phyloP scores from a whole-genome alignment of 2,113 vertebrate genomes.

The Chionodraco myersi region DNA sequence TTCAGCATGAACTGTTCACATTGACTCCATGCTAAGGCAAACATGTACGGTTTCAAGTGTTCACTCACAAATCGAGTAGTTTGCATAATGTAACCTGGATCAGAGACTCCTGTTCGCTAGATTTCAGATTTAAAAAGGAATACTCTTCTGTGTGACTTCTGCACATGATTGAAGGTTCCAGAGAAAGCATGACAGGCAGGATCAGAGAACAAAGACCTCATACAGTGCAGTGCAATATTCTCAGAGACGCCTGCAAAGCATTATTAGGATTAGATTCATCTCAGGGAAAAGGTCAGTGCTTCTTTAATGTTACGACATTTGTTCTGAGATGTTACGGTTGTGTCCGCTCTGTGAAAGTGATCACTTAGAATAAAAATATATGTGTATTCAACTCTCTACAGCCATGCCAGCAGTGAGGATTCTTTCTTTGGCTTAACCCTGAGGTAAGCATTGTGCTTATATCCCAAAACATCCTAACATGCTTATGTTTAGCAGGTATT shows the following conservation, averaged over 20 bases:
- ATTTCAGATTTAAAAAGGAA: neutral
- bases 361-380: too few species aligned
- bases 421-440: too few species aligned
- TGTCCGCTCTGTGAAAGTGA: neutral
- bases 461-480: too few species aligned
- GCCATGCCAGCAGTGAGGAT: too few species aligned
- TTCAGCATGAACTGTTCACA: constrained; percentile 8
- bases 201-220: constrained; percentile 7
- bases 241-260: neutral
- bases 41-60: neutral
- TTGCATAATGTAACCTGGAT: too few species aligned
- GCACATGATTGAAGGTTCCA: neutral
- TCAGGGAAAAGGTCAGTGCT: constrained; percentile 14
- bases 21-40: constrained; percentile 13
- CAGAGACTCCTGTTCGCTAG: neutral
- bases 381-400: too few species aligned
- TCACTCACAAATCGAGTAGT: too few species aligned
- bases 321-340: neutral
- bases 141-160: neutral
- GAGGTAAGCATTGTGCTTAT: too few species aligned
- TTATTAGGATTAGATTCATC: constrained; percentile 11
- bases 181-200: neutral
- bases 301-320: constrained; percentile 1
- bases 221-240: neutral
- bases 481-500: neutral